Evolutionary conservation across 2,888 invertebrate genomes (phyloP), one percentile per base, ranked within the genome.

Genomic region (Watsonalla binaria): DNA sequence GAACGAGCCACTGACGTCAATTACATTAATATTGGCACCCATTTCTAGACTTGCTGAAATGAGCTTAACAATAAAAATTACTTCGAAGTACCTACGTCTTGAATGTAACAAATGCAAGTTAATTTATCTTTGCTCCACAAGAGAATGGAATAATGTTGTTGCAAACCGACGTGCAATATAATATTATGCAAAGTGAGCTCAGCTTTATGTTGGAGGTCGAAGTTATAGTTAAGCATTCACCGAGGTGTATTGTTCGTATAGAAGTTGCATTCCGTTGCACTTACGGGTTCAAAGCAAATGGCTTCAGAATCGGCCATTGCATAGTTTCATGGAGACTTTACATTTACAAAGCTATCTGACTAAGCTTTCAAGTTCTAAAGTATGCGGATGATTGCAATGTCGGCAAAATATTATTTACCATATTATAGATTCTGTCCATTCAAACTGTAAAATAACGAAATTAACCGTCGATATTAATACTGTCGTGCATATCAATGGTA

Each of bases 251-350:
- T 77, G 72, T 78, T 76, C 63, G 66, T 64, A 69, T 67, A 60
- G 68, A 60, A 67, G 65, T 71, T 65, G 67, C 72, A 78, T 78
- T 72, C 74, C 73, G 63, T 57, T 59, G 72, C 63, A 66, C 56
- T 34, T 74, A 69, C 72, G 65, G 68, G 65, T 68, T 63, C 61
- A 59, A 62, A 61, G 73, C 70, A 72, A 74, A 74, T 70, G 69
- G 70, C 60, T 62, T 68, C 66, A 68, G 62, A 62, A 65, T 65
- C 68, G 68, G 66, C 65, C 70, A 68, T 67, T 58, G 65, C 52
- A 55, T 46, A 60, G 68, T 71, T 72, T 70, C 65, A 60, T 61
- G 56, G 55, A 52, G 15, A 56, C 58, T 66, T 65, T 65, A 65
- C 60, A 66, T 42, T 42, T 42, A 8, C 37, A 7, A 11, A 8